Conservation (phyloP, 2,797 vertebrate genomes). For the Poeciliopsis infans region DNA sequence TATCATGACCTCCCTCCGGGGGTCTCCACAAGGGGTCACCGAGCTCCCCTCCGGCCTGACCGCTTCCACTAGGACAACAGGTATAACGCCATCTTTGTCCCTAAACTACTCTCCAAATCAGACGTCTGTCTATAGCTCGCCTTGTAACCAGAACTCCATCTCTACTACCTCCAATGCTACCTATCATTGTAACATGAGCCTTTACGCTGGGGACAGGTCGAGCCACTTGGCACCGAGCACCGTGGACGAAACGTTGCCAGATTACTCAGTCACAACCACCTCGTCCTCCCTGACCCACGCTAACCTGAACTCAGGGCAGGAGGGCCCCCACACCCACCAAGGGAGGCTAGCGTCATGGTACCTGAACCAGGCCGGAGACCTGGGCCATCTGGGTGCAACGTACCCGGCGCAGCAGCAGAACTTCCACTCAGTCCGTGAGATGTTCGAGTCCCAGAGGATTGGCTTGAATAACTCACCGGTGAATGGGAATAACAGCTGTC, state of each 20-base stretch:
- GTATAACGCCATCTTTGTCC: conserved; percentile 84
- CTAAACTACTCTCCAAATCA: conserved; percentile 86
- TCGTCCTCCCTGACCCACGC: conserved; percentile 82
- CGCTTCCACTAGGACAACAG: conserved; percentile 82
- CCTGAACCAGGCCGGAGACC: conserved; percentile 92
- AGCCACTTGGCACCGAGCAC: conserved; percentile 81
- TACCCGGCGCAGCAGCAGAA: conserved; percentile 93
- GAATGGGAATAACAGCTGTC: conserved; percentile 95
- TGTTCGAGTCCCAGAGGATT: conserved; percentile 93
- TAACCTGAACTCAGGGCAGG: conserved; percentile 86
- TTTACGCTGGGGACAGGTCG: conserved; percentile 91
- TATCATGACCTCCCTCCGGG: conserved; percentile 94
- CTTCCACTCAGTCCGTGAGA: conserved; percentile 93
- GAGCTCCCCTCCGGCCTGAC: conserved; percentile 83
- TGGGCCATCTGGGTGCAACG: conserved; percentile 87
- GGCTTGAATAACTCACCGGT: conserved; percentile 92
- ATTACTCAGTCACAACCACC: conserved; percentile 88
- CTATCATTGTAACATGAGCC: conserved; percentile 97
- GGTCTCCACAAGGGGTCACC: conserved; percentile 86
- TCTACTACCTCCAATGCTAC: conserved; percentile 86
- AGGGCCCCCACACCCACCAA: conserved; percentile 88
- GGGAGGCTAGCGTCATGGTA: conserved; percentile 95
- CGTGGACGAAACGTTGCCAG: conserved; percentile 91
- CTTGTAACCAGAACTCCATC: conserved; percentile 89
- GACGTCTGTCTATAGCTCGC: conserved; percentile 88